Conservation (phyloP, 2,113 vertebrate species). For the Phoenicopterus ruber region DNA sequence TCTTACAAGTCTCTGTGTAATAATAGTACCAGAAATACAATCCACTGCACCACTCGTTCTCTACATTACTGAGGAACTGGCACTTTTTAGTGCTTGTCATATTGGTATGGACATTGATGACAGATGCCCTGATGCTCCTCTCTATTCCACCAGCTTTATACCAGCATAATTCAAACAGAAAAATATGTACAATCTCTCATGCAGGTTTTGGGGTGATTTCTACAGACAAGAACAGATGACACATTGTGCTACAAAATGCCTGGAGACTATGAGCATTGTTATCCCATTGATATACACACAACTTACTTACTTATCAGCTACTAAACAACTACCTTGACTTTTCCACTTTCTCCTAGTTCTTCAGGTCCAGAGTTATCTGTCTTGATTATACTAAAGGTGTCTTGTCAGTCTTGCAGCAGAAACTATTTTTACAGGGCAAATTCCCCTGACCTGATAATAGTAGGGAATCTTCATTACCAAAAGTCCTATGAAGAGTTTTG, state of each 20-base stretch:
- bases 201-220: background rate
- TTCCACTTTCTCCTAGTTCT: background rate
- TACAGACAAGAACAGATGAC: background rate
- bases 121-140: background rate
- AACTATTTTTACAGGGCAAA: background rate
- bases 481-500: background rate
- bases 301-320: background rate
- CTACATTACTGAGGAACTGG: background rate
- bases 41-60: background rate
- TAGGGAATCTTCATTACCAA: background rate
- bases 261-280: background rate
- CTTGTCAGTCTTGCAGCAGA: background rate
- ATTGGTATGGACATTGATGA: background rate
- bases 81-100: background rate
- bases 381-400: background rate
- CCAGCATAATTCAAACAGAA: background rate
- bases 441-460: background rate
- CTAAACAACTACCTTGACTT: background rate
- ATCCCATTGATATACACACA: background rate
- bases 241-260: background rate
- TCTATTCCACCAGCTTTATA: background rate
- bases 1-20: slow-evolving; percentile 44
- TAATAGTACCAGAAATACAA: slow-evolving; percentile 61
- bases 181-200: background rate
- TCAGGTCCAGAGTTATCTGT: background rate